Evolutionary conservation across 2,797 vertebrate genomes (phyloP).

Genomic region (Gambelia wislizenii): DNA sequence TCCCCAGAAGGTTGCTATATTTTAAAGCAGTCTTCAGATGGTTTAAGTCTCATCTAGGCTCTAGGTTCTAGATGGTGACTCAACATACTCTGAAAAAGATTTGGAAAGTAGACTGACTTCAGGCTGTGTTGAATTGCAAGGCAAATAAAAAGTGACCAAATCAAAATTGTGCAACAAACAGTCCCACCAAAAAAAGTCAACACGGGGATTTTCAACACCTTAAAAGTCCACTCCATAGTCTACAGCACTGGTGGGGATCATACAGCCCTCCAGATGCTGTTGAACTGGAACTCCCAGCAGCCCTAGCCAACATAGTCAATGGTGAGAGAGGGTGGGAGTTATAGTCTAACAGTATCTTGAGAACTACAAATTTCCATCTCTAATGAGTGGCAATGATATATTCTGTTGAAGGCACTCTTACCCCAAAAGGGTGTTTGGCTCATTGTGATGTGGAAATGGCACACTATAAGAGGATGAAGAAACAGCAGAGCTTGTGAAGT

Average conservation of each 20-base stretch:
- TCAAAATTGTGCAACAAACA: background rate
- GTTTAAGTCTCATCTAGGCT: background rate
- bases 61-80: background rate
- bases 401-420: too few species aligned
- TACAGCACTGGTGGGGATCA: background rate
- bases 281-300: too few species aligned
- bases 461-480: background rate
- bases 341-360: too few species aligned
- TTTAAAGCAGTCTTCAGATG: background rate
- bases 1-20: too few species aligned
- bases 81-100: background rate
- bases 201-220: background rate
- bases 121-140: background rate
- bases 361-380: too few species aligned
- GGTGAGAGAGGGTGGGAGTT: too few species aligned
- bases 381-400: background rate
- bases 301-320: too few species aligned
- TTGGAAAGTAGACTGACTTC: background rate
- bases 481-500: too few species aligned
- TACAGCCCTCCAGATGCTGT: too few species aligned
- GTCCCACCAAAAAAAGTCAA: background rate
- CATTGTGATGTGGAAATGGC: background rate
- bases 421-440: background rate
- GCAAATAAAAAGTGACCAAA: background rate
- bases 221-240: background rate